Evolutionary conservation across 2,888 invertebrate genomes (phyloP).

Genomic region (Sympetrum striolatum): DNA sequence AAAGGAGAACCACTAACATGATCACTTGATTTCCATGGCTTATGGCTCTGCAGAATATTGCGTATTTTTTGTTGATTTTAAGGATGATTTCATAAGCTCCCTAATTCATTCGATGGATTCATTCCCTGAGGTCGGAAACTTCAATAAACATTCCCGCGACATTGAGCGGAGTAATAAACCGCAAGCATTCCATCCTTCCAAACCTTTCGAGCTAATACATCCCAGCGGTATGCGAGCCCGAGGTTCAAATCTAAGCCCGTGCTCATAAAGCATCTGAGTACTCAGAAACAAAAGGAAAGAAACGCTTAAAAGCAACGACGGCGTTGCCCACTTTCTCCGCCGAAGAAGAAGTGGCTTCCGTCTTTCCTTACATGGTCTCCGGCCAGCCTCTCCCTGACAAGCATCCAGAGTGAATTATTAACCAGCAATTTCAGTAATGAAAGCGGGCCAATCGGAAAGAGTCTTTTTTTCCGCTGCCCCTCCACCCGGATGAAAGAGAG

Average conservation of each 20-base stretch:
- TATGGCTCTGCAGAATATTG: no score
- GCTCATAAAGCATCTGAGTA: neutral
- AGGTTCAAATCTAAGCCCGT: neutral
- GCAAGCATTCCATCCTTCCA: no score
- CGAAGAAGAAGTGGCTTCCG: neutral
- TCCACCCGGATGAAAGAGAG: constrained; percentile 18
- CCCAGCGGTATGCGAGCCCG: no score
- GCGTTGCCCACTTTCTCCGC: constrained; percentile 15
- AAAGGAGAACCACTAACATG: no score
- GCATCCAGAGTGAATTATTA: constrained; percentile 38
- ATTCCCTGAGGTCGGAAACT: no score
- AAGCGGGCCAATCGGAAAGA: constrained; percentile 38
- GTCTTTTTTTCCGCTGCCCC: neutral
- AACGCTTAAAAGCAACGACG: neutral
- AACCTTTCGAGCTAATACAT: no score
- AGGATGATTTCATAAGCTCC: no score
- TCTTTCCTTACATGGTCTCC: neutral
- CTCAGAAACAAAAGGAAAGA: neutral
- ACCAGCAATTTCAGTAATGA: constrained; percentile 42
- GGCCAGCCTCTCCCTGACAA: constrained; percentile 23
- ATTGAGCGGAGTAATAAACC: no score
- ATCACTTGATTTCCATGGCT: no score
- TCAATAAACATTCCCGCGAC: no score
- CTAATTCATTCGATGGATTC: no score
- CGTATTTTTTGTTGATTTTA: no score